Percentiles rank a stretch among this genome's conserved stretches.
Conservation (phyloP, 2,888 invertebrate genomes). For the Aspidiotus destructor region DNA sequence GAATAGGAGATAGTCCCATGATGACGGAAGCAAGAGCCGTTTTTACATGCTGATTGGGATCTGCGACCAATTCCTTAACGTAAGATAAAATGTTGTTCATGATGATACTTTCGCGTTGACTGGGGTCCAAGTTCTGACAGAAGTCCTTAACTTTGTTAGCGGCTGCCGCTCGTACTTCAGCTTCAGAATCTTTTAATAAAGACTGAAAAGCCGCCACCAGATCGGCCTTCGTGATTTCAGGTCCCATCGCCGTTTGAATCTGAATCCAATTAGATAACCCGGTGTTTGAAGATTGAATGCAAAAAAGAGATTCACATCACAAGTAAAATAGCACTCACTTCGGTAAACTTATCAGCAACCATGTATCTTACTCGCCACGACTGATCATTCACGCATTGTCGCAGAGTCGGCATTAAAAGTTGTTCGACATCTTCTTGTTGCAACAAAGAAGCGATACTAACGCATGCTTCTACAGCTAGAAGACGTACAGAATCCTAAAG, state of each 20-base stretch:
- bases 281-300: neutral
- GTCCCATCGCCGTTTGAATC: slow-evolving; percentile 91
- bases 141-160: slow-evolving; percentile 93
- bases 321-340: slow-evolving; percentile 37
- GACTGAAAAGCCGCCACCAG: slow-evolving; percentile 81
- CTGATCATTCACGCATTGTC: slow-evolving; percentile 75
- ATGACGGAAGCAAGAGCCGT: slow-evolving; percentile 97
- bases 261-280: slow-evolving; percentile 34
- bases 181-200: slow-evolving; percentile 92
- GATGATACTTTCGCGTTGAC: slow-evolving; percentile 78
- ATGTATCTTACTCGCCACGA: slow-evolving; percentile 76
- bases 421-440: slow-evolving; percentile 77
- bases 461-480: slow-evolving; percentile 93
- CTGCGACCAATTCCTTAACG: slow-evolving; percentile 92
- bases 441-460: slow-evolving; percentile 80
- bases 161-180: slow-evolving; percentile 95
- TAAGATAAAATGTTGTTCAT: slow-evolving; percentile 94
- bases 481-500: slow-evolving; percentile 85
- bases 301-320: neutral
- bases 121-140: slow-evolving; percentile 83
- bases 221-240: slow-evolving; percentile 89
- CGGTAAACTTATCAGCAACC: slow-evolving; percentile 67
- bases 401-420: slow-evolving; percentile 89
- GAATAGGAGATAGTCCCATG: slow-evolving; percentile 97
- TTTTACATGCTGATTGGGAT: slow-evolving; percentile 98